Base-by-base conservation (phyloP, 2,888 invertebrate species). In the Pediacus dermestoides region DNA sequence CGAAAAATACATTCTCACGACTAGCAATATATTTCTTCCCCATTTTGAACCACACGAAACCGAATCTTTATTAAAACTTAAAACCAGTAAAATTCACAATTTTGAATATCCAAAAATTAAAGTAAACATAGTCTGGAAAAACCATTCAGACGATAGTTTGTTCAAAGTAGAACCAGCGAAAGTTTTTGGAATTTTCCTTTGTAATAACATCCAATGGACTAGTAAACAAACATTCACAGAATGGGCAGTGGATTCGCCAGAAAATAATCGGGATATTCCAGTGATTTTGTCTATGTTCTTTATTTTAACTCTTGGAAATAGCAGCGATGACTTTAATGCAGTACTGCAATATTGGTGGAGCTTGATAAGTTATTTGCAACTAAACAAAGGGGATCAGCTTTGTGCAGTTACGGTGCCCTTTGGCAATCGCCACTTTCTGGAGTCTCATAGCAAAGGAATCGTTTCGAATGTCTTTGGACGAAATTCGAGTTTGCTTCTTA, bases 401-500 rank as follows among this genome's bases (percentile, higher is more conserved):
- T 33, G 26, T 15, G 41, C 31, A 6, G 34, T 30, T 21, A 53
- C 55, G n/a, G 67, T 66, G 7, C 70, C 72, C 7, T 73, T 73
- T 43, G 72, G 71, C 1, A 66, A 64, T 50, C 55, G 75, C 64
- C 71, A 74, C 8, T 79, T 81, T 52, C 57, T 79, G 3, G 75
- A 78, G 53, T 74, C 79, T 2, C 68, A 74, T 16, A 75, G 77
- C 0, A 60, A 72, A 8, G 81, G 81, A 0, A 67, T 79, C 0
- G 67, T 80, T 11, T 78, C 78, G 45, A 79, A 77, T 7, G 67
- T 74, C 30, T 66, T 79, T 1, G 79, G 78, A 1, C 67, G 67
- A 33, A 55, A 70, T 25, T 71, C 71, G 2, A 75, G 75, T 25
- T 60, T 80, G 1, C 56, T 80, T 28, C 68, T 80, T 2, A 77